Base-by-base conservation (phyloP, 1,140 invertebrate species). In the Bemisia tabaci region DNA sequence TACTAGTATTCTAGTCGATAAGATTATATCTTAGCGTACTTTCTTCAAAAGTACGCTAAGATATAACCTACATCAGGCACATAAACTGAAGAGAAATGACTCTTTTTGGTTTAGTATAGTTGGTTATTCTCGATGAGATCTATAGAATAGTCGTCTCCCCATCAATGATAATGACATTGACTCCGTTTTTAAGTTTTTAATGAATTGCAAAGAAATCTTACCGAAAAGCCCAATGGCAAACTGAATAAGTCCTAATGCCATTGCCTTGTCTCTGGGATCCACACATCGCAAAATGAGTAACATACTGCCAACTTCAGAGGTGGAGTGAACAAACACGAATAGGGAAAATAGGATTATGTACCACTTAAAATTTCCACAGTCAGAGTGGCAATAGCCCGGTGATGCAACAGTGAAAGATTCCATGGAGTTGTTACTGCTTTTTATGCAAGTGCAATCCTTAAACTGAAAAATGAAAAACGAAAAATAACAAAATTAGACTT, bases 171-270 rank as follows among this genome's bases (percentile, higher is more conserved):
- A n/a, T n/a, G n/a, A n/a, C n/a, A n/a, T n/a, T n/a, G n/a, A n/a
- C n/a, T n/a, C n/a, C n/a, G n/a, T n/a, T n/a, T n/a, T n/a, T n/a
- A n/a, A n/a, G n/a, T n/a, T n/a, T n/a, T n/a, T n/a, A n/a, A n/a
- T n/a, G n/a, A n/a, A n/a, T n/a, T n/a, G n/a, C n/a, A n/a, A n/a
- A n/a, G n/a, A n/a, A n/a, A 48, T 78, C 78, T 82, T 76, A 85
- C 92, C 92, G 77, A 95, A 94, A 68, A 95, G 81, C 58, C 92
- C 92, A 71, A 94, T 94, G 63, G 92, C 91, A 78, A 93, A 94
- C 74, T 94, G 91, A 76, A 95, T 93, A 67, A 95, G 84, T 21
- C 92, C 93, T 73, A 95, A 83, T 63, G 93, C 93, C 91, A 95
- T 94, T 39, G 92, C 92, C 77, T 95, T 95, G 76, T 95, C 92